Base-by-base conservation (phyloP, 2,888 invertebrate genomes). In the Thelaira solivaga region DNA sequence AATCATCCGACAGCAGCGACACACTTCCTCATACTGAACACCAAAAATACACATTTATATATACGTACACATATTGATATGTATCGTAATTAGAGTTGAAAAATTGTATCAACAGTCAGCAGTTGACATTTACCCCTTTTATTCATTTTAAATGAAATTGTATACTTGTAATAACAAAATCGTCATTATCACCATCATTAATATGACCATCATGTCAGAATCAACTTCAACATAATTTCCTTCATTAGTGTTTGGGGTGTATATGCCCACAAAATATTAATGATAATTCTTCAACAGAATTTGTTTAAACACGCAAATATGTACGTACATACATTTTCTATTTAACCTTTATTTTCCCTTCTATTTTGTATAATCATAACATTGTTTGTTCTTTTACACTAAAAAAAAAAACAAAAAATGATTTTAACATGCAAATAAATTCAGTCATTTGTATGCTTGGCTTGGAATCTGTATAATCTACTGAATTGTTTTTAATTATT, bases 41-140 rank as follows among this genome's bases (percentile, higher is more conserved):
- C 1, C 3, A n/a, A 26, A 39, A 2, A 64, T 1, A 31, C 6
- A 31, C 31, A 7, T 31, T 31, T 31, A 2, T 31, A 6, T 13
- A 6, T 1, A 39, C 13, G 16, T 6, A 8, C 11, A 39, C n/a
- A 39, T 6, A 61, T 31, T 62, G 39, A 64, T 72, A 55, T 62
- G 29, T 55, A 72, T 64, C 55, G 24, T 55, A 72, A 72, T 72
- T 64, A 55, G 29, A 64, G 39, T 53, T 57, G 47, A 67, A 45
- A 67, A 61, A 36, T 62, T 57, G n/a, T 55, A 39, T 31, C 55
- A 53, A 55, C 55, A 57, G 22, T 16, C 45, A 34, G 13, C 55
- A 43, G 57, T 71, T 71, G 49, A 53, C 57, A 71, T 64, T 64
- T 55, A 69, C 51, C 76, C 69, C 39, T 69, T 62, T 45, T 45